Base-by-base conservation (phyloP, 2,888 invertebrate genomes). In the Lasioglossum morio region DNA sequence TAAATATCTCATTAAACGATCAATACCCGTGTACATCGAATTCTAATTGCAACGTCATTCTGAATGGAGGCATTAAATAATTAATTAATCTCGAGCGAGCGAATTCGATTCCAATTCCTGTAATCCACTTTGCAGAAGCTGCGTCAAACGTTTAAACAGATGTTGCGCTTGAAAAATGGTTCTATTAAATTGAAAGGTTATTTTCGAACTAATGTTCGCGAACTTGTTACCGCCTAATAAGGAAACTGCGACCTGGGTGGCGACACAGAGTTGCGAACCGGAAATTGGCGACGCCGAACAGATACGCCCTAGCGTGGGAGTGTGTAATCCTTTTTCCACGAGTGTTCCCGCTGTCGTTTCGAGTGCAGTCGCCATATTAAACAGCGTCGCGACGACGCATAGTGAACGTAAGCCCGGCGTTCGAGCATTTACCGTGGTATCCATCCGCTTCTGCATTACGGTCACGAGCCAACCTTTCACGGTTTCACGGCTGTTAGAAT, bases 381-480 rank as follows among this genome's bases (percentile, higher is more conserved):
- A 70, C 77, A 85, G 69, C 48, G 70, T 63, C 23, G 60, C 57
- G 72, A 77, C 72, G 72, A 79, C 70, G 72, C 53, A n/a, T 53
- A n/a, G 53, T n/a, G 53, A 53, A 53, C 53, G 53, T 53, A 53
- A n/a, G 8, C 23, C 8, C 53, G 53, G 10, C 53, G 82, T 63
- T 77, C 72, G 78, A 69, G 79, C 77, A 81, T 81, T 66, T 81
- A 77, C 53, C 82, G 46, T 23, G 23, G 43, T 72, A 70, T 82
- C 72, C 75, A 57, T 70, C 70, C 83, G 89, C 87, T 88, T 90
- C 83, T 87, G 83, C 91, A 92, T 93, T 92, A 91, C 84, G 90
- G 89, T 92, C 93, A 93, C 93, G 93, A 93, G 86, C 84, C 88
- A 92, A 91, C 90, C 92, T 92, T 91, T 91, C 89, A 89, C 92